These are phyloP conservation scores for Nemotelus pantherinus DNA, from an alignment of 2,888 invertebrate species.

Conservation along the genomic window DNA sequence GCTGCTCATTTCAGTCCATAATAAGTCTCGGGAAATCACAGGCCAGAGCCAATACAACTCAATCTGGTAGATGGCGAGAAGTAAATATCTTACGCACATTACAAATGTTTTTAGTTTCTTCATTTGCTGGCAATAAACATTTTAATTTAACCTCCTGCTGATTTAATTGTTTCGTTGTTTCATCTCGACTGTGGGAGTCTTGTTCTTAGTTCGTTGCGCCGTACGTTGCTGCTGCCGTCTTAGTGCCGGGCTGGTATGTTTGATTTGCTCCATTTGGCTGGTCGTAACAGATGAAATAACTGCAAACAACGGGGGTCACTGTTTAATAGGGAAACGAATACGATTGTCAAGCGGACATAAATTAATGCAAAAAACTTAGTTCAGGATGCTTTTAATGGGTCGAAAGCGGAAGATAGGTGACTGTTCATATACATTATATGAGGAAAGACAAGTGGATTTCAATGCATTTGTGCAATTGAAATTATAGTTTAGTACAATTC, in stretches of 20 bases:
- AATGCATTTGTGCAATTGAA: no score
- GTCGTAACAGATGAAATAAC: conserved; percentile 12
- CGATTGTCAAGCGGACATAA: conserved; percentile 33
- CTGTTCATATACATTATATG: no score
- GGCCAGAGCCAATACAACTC: no score
- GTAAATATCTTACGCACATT: conserved; percentile 39
- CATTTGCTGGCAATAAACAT: conserved; percentile 51
- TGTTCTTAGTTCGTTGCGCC: not conserved
- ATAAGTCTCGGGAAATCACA: not conserved
- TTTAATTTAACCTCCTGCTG: conserved; percentile 50
- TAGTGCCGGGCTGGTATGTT: not conserved
- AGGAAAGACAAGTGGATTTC: no score
- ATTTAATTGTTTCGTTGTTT: conserved; percentile 48
- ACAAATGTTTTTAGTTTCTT: conserved; percentile 50
- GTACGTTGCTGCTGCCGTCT: not conserved
- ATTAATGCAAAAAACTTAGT: not conserved
- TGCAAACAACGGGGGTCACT: conserved; percentile 26
- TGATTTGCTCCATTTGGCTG: conserved; percentile 3
- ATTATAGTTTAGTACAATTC: no score
- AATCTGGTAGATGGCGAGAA: conserved; percentile 6
- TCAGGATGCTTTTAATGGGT: no score
- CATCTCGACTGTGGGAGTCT: conserved; percentile 16
- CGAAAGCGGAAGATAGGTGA: no score
- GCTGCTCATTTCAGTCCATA: not conserved
- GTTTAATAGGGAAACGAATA: conserved; percentile 24